Percentiles rank a stretch among this genome's conserved stretches.
phyloP scores from a whole-genome alignment of 1,140 invertebrate species.

The Hesperophylax magnus region DNA sequence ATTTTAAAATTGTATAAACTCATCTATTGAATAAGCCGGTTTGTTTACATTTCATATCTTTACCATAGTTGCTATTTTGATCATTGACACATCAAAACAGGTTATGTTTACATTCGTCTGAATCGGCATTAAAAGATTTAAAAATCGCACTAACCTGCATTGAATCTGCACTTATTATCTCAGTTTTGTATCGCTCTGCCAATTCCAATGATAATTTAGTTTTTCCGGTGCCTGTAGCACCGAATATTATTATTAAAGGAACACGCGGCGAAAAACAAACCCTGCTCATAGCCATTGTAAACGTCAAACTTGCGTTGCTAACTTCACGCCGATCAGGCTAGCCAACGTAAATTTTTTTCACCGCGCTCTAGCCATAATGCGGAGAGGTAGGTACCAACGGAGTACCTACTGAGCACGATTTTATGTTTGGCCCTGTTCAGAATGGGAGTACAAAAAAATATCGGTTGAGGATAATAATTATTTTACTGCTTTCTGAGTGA shows the following conservation, averaged over 20 bases:
- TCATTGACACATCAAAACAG: conserved; percentile 1
- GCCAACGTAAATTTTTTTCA: conserved; percentile 31
- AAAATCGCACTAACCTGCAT: conserved; percentile 88
- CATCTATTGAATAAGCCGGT: background rate
- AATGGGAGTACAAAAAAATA: too few species aligned
- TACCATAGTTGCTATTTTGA: background rate
- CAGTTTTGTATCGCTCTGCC: conserved; percentile 89
- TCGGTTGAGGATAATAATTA: too few species aligned
- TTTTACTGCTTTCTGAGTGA: too few species aligned
- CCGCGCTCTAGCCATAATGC: too few species aligned
- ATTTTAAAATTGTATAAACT: background rate
- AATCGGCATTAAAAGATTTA: background rate
- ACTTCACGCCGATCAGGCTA: conserved; percentile 38
- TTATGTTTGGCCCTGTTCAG: too few species aligned
- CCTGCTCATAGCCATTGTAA: conserved; percentile 62
- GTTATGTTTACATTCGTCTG: conserved; percentile 27
- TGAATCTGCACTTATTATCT: conserved; percentile 98
- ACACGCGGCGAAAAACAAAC: conserved; percentile 32
- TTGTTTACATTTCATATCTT: background rate
- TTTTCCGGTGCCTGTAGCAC: conserved; percentile 97
- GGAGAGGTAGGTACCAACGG: too few species aligned
- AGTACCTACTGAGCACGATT: too few species aligned
- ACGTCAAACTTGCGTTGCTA: conserved; percentile 44
- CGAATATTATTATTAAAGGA: conserved; percentile 91
- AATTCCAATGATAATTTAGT: conserved; percentile 95